A percentile compares a stretch with the other conserved stretches of the same genome.
Evolutionary conservation across 2,797 vertebrate species (phyloP).

Genomic region (Microctenopoma stevenorrisi): DNA sequence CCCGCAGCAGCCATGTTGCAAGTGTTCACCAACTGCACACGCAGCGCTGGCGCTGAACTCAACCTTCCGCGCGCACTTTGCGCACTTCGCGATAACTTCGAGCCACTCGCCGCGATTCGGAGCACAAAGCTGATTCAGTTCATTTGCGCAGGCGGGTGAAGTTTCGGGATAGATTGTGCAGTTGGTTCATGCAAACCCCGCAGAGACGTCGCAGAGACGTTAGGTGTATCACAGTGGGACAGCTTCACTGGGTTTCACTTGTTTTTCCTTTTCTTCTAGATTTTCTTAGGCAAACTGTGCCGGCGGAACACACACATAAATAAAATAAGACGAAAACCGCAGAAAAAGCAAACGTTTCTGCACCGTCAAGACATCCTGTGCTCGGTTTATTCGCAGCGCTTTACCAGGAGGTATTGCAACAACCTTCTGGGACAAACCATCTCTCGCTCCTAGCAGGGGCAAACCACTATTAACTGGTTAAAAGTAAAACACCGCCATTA

Average conservation of each 20-base stretch:
- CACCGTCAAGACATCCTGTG: slow-evolving; percentile 34
- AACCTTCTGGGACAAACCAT: slow-evolving; percentile 75
- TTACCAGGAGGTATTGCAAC: slow-evolving; percentile 75
- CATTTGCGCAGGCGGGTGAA: slow-evolving; percentile 49
- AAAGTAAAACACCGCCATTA: fast-evolving
- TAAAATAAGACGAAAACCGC: slow-evolving; percentile 19
- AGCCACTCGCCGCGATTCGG: slow-evolving; percentile 29
- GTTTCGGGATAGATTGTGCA: slow-evolving; percentile 69
- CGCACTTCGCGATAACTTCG: slow-evolving; percentile 9
- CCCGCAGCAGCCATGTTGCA: slow-evolving; percentile 86
- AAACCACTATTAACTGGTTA: fast-evolving
- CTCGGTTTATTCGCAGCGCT: slow-evolving; percentile 52
- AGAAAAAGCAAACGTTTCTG: neutral
- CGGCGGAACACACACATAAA: neutral
- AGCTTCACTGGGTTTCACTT: slow-evolving; percentile 40
- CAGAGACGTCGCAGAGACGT: slow-evolving; percentile 60
- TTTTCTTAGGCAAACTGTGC: slow-evolving; percentile 9
- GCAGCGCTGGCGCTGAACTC: slow-evolving; percentile 48
- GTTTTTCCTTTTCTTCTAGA: slow-evolving; percentile 13
- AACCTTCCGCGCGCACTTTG: slow-evolving; percentile 27
- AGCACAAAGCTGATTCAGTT: slow-evolving; percentile 13
- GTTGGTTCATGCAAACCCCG: slow-evolving; percentile 61
- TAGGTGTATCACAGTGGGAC: slow-evolving; percentile 10
- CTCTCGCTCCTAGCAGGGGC: neutral
- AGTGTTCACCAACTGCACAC: slow-evolving; percentile 80